Evolutionary conservation across 2,797 vertebrate species (phyloP).

Genomic region (Picus viridis): DNA sequence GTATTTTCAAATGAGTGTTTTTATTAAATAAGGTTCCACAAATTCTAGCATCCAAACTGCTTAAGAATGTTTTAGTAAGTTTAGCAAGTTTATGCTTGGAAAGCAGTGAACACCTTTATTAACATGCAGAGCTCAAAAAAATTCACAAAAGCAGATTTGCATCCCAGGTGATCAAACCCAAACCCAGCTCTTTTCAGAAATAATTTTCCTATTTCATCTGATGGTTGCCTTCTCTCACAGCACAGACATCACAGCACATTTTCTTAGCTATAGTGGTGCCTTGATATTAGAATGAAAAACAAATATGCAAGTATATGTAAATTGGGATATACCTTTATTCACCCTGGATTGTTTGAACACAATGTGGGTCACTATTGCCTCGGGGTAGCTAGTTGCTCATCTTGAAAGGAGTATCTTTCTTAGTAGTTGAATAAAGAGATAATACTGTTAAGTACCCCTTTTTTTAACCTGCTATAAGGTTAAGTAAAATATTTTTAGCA

Average conservation of each 20-base stretch:
- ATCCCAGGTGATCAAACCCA: not conserved
- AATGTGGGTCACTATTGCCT: not conserved
- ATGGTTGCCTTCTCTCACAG: not conserved
- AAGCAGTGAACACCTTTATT: not conserved
- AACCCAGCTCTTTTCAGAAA: not conserved
- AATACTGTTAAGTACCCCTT: not conserved
- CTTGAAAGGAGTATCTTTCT: not conserved
- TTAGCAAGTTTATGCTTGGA: not conserved
- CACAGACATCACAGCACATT: not conserved
- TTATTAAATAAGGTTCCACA: not conserved
- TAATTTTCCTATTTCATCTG: not conserved
- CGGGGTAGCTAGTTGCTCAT: not conserved
- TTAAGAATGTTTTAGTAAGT: not conserved
- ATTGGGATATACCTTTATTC: not conserved
- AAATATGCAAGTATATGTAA: not conserved
- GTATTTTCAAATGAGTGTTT: not conserved
- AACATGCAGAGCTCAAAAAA: not conserved
- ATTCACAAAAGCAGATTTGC: not conserved
- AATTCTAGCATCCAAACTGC: not conserved
- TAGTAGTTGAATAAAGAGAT: not conserved
- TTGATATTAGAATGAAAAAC: not conserved
- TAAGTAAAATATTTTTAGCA: not conserved
- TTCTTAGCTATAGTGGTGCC: not conserved
- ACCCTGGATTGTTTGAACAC: not conserved
- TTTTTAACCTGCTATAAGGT: not conserved